Conservation (phyloP, 2,113 vertebrate species). For the Stigmatopora nigra region DNA sequence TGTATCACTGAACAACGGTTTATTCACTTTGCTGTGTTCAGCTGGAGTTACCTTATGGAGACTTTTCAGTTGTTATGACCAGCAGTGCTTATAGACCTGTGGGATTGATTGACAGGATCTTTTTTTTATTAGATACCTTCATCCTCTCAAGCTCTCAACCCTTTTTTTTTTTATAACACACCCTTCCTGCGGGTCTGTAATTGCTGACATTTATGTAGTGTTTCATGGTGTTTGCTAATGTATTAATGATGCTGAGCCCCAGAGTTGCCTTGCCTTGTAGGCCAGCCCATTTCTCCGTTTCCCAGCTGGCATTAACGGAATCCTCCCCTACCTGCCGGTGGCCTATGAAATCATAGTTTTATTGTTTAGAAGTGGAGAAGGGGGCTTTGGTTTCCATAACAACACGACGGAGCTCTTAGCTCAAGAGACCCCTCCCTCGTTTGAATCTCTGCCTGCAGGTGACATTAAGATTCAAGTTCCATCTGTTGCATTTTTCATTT, state of each 20-base stretch:
- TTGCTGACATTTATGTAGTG: slow-evolving; percentile 99
- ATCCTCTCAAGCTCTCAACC: slow-evolving; percentile 21
- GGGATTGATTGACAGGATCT: slow-evolving; percentile 90
- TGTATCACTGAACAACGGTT: slow-evolving; percentile 39
- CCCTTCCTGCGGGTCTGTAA: slow-evolving; percentile 81
- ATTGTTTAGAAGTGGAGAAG: slow-evolving; percentile 55
- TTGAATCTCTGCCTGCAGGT: slow-evolving; percentile 90
- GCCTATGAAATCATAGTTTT: slow-evolving; percentile 75
- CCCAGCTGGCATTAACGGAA: slow-evolving; percentile 75
- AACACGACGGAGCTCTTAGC: slow-evolving; percentile 92
- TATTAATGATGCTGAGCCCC: slow-evolving; percentile 90
- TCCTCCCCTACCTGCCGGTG: slow-evolving; percentile 82
- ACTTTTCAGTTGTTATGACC: slow-evolving; percentile 60
- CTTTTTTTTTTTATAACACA: slow-evolving; percentile 10
- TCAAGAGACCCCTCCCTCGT: slow-evolving; percentile 76
- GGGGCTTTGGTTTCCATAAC: slow-evolving; percentile 84
- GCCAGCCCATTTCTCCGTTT: slow-evolving; percentile 78
- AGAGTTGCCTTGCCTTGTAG: slow-evolving; percentile 42
- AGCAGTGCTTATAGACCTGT: slow-evolving; percentile 79
- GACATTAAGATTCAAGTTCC: slow-evolving; percentile 83
- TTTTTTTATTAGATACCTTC: slow-evolving; percentile 89
- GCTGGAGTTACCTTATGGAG: slow-evolving; percentile 1
- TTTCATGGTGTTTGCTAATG: slow-evolving; percentile 99
- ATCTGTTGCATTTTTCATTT: slow-evolving; percentile 71
- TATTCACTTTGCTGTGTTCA: slow-evolving; percentile 26